Evolutionary conservation across 2,797 vertebrate species (phyloP).

Genomic region (Phalloptychus januarius): DNA sequence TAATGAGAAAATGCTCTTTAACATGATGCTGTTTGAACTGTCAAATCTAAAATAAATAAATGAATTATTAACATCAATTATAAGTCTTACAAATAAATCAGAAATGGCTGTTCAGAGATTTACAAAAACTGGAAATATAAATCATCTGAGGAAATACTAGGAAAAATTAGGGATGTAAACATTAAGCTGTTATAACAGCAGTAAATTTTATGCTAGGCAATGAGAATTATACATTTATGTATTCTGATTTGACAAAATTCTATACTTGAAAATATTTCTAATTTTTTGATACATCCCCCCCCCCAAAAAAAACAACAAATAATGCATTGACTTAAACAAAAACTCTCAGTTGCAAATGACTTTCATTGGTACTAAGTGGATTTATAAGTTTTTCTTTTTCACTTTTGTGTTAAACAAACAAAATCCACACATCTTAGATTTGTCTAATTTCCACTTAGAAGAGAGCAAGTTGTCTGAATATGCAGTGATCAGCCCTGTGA

Average conservation of each 20-base stretch:
- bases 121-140: background rate
- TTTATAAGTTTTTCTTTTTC: background rate
- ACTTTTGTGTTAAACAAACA: background rate
- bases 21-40: background rate
- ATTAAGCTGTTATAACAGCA: background rate
- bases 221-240: background rate
- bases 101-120: background rate
- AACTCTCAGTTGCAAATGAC: background rate
- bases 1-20: background rate
- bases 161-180: background rate
- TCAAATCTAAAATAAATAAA: background rate
- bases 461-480: background rate
- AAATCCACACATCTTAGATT: background rate
- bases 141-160: background rate
- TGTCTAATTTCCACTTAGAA: background rate
- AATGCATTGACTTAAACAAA: background rate
- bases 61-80: background rate
- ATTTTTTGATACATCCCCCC: background rate
- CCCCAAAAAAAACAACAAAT: no score
- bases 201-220: background rate
- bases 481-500: background rate
- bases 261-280: background rate
- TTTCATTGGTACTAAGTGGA: background rate
- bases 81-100: background rate
- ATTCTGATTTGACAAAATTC: background rate